Conservation (phyloP, 2,113 vertebrate species). For the Puffinus mauretanicus region DNA sequence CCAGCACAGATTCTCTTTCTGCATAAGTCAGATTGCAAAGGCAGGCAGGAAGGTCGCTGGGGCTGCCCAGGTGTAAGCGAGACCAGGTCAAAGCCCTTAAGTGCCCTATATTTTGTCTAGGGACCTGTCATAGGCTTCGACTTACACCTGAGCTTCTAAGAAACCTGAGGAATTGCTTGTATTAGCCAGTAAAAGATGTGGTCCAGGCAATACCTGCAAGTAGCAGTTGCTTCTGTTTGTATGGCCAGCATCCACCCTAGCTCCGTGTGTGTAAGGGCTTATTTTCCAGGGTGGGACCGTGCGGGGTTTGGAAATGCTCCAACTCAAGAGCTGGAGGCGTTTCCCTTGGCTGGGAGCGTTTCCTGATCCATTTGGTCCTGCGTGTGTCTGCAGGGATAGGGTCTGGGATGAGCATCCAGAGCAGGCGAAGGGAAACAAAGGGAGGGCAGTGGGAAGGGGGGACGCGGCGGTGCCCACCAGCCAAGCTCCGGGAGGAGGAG, state of each 20-base stretch:
- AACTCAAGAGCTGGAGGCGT: background rate
- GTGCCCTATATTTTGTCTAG: background rate
- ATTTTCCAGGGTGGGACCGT: background rate
- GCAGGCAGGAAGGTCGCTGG: background rate
- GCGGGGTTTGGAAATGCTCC: background rate
- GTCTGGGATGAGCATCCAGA: background rate
- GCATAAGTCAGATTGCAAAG: background rate
- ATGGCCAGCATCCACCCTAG: background rate
- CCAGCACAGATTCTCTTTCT: background rate
- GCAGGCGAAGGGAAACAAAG: background rate
- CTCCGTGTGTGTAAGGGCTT: background rate
- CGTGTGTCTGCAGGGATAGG: background rate
- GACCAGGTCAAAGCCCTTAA: background rate
- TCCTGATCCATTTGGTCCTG: background rate
- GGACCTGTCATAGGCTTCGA: background rate
- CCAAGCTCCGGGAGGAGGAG: background rate
- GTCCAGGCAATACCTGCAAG: background rate
- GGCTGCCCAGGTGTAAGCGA: background rate
- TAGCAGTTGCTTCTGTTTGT: background rate
- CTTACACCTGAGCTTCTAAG: background rate
- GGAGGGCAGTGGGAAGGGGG: background rate
- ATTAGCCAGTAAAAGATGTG: background rate
- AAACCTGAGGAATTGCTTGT: background rate
- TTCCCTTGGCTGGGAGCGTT: background rate
- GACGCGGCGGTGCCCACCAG: rapidly evolving